Evolutionary conservation across 2,113 vertebrate species (phyloP).

Genomic region (Papio anubis): DNA sequence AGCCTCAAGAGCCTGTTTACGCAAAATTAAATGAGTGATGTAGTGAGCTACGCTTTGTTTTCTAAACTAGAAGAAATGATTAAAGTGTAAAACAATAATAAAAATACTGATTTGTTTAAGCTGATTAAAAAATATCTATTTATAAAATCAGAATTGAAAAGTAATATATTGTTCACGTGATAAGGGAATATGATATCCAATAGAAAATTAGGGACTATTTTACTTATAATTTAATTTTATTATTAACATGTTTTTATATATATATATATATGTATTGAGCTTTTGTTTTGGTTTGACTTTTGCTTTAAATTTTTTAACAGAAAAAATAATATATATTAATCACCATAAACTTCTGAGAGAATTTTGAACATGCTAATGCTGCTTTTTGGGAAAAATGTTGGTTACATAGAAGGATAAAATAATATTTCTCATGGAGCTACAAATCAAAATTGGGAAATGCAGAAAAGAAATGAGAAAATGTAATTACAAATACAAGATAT

Average conservation of each 20-base stretch:
- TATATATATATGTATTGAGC: neutral
- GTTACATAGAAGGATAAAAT: neutral
- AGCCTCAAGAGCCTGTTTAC: too few relatives aligned
- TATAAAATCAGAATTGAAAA: neutral
- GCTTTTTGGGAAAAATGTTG: neutral
- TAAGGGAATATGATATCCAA: neutral
- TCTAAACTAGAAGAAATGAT: too few relatives aligned
- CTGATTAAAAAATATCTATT: neutral
- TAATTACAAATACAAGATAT: neutral
- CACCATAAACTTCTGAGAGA: neutral
- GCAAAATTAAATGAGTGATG: too few relatives aligned
- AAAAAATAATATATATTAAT: neutral
- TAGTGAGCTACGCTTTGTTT: too few relatives aligned
- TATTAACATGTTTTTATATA: neutral
- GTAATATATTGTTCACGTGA: neutral
- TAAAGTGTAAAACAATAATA: neutral
- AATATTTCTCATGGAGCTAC: neutral
- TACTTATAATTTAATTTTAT: neutral
- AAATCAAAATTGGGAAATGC: neutral
- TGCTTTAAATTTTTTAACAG: neutral
- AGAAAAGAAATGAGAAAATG: neutral
- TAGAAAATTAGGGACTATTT: neutral
- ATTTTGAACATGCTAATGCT: neutral
- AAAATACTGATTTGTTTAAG: neutral
- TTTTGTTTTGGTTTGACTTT: neutral